Percentiles rank a stretch among this genome's conserved stretches.
phyloP scores from a whole-genome alignment of 2,888 invertebrate species.

The Sicus ferrugineus region DNA sequence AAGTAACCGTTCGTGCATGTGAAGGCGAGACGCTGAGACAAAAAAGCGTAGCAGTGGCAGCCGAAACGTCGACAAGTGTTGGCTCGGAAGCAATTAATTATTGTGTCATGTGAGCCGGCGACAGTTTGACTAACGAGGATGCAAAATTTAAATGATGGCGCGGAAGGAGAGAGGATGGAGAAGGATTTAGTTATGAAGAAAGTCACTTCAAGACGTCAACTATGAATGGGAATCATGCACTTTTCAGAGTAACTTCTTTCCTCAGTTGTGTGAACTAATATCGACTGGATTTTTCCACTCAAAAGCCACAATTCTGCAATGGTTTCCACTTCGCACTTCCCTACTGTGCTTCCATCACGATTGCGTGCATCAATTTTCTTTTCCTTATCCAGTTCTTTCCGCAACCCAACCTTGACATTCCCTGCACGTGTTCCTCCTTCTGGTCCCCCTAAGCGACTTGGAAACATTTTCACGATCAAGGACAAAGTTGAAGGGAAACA shows the following conservation, averaged over 20 bases:
- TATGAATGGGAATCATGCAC: neutral
- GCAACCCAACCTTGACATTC: constrained; percentile 31
- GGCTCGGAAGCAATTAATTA: constrained; percentile 38
- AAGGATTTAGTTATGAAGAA: neutral
- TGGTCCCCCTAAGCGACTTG: neutral
- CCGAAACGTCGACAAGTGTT: constrained; percentile 27
- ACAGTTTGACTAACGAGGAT: constrained; percentile 30
- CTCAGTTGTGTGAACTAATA: neutral
- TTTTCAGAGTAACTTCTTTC: neutral
- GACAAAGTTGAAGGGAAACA: constrained; percentile 31
- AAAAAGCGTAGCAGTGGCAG: constrained; percentile 20
- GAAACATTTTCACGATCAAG: constrained; percentile 41
- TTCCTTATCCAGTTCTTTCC: neutral
- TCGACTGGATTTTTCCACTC: too few relatives aligned
- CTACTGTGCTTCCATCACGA: too few relatives aligned
- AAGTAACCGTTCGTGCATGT: constrained; percentile 40
- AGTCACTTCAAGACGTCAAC: neutral
- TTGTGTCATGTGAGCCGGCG: constrained; percentile 32
- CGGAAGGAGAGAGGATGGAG: neutral
- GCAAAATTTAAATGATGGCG: constrained; percentile 9
- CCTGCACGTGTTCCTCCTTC: constrained; percentile 14
- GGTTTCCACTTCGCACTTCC: too few relatives aligned
- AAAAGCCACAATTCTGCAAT: too few relatives aligned
- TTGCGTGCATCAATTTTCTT: constrained; percentile 1
- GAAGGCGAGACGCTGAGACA: constrained; percentile 16